Evolutionary conservation across 2,888 invertebrate genomes (phyloP).

Genomic region (Siphlonurus alternatus): DNA sequence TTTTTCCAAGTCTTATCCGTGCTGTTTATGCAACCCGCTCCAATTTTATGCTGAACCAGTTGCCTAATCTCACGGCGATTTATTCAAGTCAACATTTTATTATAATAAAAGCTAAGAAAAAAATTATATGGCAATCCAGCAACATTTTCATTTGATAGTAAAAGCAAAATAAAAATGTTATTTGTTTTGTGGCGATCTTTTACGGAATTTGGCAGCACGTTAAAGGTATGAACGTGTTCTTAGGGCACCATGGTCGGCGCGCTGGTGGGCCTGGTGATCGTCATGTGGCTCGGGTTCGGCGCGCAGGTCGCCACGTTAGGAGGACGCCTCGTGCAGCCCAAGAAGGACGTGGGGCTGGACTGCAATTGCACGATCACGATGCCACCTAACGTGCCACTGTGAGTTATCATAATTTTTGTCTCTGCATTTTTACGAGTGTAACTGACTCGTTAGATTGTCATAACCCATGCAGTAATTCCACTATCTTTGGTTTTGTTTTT

Average conservation of each 20-base stretch:
- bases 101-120: too few relatives aligned
- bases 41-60: too few relatives aligned
- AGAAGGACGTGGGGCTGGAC: not conserved
- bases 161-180: not conserved
- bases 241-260: constrained; percentile 51
- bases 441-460: not conserved
- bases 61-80: too few relatives aligned
- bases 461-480: not conserved
- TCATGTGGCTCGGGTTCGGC: constrained; percentile 47
- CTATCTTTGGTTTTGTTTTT: too few relatives aligned
- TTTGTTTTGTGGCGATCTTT: not conserved
- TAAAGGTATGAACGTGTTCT: too few relatives aligned
- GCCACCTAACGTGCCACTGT: not conserved
- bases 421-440: too few relatives aligned
- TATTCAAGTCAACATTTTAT: too few relatives aligned
- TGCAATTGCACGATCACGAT: not conserved
- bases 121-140: too few relatives aligned
- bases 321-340: not conserved
- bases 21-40: too few relatives aligned
- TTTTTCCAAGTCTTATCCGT: too few relatives aligned
- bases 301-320: constrained; percentile 39
- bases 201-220: too few relatives aligned
- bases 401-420: not conserved
- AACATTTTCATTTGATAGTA: too few relatives aligned
- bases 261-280: constrained; percentile 37